Conservation (phyloP, 1,140 invertebrate genomes). For the Trachelipus rathkii region DNA sequence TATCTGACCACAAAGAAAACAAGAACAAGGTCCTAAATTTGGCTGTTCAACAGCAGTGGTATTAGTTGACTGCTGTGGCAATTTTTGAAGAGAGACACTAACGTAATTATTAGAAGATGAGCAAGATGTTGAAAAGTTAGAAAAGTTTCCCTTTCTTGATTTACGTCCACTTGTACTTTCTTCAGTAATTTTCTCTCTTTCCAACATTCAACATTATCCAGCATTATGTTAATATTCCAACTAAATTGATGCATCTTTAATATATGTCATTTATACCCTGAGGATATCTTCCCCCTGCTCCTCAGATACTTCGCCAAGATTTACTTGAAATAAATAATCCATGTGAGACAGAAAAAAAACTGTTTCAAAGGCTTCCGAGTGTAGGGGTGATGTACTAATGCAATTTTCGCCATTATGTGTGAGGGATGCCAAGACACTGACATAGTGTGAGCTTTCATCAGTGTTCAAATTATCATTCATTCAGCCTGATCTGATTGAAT, state of each 20-base stretch:
- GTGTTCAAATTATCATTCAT: background rate
- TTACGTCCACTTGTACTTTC: too few relatives aligned
- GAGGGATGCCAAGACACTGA: background rate
- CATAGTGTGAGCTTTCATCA: background rate
- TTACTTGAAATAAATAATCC: background rate
- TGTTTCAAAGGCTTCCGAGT: background rate
- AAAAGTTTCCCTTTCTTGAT: background rate
- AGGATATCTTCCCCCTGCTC: too few relatives aligned
- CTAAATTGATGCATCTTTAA: too few relatives aligned
- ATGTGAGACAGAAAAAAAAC: too few relatives aligned
- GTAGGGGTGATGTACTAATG: background rate
- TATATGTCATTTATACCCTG: too few relatives aligned
- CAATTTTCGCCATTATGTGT: background rate
- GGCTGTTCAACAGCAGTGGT: slow-evolving; percentile 28
- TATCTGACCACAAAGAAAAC: slow-evolving; percentile 27
- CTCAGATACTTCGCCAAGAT: too few relatives aligned
- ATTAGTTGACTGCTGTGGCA: slow-evolving; percentile 9
- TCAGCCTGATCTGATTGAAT: too few relatives aligned
- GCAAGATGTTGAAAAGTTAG: background rate
- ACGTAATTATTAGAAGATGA: background rate
- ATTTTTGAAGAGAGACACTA: background rate
- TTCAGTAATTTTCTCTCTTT: too few relatives aligned
- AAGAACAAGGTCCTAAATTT: slow-evolving; percentile 29
- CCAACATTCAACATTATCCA: too few relatives aligned
- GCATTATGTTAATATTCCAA: too few relatives aligned